Evolutionary conservation across 2,113 vertebrate species (phyloP), one percentile per base, ranked within the genome.

Genomic region (Actinemys pallida): DNA sequence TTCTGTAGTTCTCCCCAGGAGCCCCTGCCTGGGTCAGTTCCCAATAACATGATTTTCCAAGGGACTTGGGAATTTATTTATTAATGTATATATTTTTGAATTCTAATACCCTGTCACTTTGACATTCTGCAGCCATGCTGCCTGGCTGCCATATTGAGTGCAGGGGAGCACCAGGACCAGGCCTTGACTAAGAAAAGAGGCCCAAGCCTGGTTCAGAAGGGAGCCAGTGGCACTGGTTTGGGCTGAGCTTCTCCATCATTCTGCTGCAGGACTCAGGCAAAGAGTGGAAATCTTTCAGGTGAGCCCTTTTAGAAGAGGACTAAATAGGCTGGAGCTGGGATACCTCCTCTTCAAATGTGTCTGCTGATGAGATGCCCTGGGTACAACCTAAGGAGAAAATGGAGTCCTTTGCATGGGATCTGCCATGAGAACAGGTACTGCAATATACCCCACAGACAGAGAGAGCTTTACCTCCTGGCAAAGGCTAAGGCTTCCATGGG

Each of bases 1-100:
- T 90, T 95, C 95, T 93, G 90, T 96, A 90, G 90, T 93, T 87
- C 90, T 81, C 94, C 89, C 94, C 94, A 90, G 91, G 95, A 97
- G 92, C 72, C 69, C 42, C 92, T 54, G 86, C 93, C 92, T 84
- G 59, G 83, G 89, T 84, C 1, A 42, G 83, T 93, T 97, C 96
- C 75, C 72, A 96, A 93, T 96, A 94, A 96, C 19, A 83, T 96
- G 86, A 91, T 89, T 92, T 95, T 96, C 94, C 90, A 89, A 94
- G 84, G 52, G 27, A 82, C 50, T 52, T 90, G 95, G 72, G 54
- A 91, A 81, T 0, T 7, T n/a, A 88, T 89, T 90, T 95, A 95
- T 96, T 96, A 92, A 96, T 93, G 92, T 95, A 91, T 93, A 96
- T 91, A 79, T 91, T 90, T 86, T 90, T 88, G 90, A 76, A 88